phyloP scores from a whole-genome alignment of 2,113 vertebrate genomes.

The Channa maculata region DNA sequence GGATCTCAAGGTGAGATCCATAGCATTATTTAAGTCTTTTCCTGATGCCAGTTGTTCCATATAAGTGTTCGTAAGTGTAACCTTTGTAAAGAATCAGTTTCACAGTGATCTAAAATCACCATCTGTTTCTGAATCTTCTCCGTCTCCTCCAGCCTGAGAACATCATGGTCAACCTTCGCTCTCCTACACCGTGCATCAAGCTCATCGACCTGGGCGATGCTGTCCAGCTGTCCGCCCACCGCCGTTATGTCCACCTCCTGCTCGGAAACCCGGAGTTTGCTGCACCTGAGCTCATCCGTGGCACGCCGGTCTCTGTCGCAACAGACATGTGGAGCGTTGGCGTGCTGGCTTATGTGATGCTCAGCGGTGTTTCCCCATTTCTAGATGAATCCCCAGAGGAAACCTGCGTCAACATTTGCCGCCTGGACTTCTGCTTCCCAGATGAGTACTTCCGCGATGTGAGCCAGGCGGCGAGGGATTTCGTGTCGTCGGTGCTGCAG shows the following conservation, averaged over 20 bases:
- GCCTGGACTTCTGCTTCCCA: conserved; percentile 96
- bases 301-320: conserved; percentile 91
- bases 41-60: no score
- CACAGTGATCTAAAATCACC: not conserved
- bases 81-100: no score
- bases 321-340: conserved; percentile 96
- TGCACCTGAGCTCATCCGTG: conserved; percentile 94
- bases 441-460: conserved; percentile 91
- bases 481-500: conserved; percentile 90
- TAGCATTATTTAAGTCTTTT: no score
- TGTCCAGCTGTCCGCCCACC: conserved; percentile 90
- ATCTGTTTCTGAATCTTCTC: not conserved
- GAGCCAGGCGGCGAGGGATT: conserved; percentile 93
- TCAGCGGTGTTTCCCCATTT: conserved; percentile 97
- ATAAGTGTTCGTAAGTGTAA: no score
- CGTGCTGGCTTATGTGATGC: conserved; percentile 92
- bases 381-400: conserved; percentile 97
- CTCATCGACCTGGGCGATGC: conserved; percentile 95
- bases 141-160: conserved; percentile 90
- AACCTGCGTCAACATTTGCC: conserved; percentile 96
- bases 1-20: conserved; percentile 90
- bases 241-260: conserved; percentile 92
- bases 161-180: conserved; percentile 92
- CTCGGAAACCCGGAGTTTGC: conserved; percentile 97
- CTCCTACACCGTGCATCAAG: conserved; percentile 90